Conservation (phyloP, 2,113 vertebrate genomes). For the Nannobrachium achirus region DNA sequence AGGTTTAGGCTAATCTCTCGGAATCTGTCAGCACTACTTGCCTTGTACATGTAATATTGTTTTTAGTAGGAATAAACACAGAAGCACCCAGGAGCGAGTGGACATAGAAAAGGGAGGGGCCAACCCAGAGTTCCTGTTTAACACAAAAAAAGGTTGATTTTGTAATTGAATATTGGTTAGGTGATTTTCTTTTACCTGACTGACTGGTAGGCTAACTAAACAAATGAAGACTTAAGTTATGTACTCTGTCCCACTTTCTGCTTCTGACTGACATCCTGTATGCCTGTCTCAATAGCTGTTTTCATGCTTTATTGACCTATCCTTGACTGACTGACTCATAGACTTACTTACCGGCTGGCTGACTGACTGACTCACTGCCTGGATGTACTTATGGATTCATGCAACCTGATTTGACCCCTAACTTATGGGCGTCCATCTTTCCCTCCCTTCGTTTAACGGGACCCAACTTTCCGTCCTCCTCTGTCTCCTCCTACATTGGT, state of each 20-base stretch:
- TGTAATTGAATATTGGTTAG: too few species aligned
- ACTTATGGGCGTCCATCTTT: conserved; percentile 45
- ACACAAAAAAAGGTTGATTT: too few species aligned
- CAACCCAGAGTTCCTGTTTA: too few species aligned
- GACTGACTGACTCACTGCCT: conserved; percentile 10
- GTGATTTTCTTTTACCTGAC: too few species aligned
- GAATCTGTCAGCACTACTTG: background rate
- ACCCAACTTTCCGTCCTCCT: conserved; percentile 41
- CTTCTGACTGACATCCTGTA: background rate
- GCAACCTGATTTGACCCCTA: conserved; percentile 53
- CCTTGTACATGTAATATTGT: background rate
- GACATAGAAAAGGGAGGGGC: too few species aligned
- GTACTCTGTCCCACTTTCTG: too few species aligned
- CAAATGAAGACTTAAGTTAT: too few species aligned
- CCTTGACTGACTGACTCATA: background rate
- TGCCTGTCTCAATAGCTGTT: background rate
- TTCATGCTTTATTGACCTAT: too few species aligned
- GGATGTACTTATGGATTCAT: conserved; percentile 31
- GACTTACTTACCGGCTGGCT: background rate
- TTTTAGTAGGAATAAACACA: background rate
- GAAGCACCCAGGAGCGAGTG: too few species aligned
- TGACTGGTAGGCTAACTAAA: too few species aligned
- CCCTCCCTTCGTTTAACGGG: conserved; percentile 46
- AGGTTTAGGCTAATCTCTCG: too few species aligned
- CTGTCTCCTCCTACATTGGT: conserved; percentile 64